Evolutionary conservation across 2,113 vertebrate genomes (phyloP), one percentile per base, ranked within the genome.

Genomic region (Fulica atra): DNA sequence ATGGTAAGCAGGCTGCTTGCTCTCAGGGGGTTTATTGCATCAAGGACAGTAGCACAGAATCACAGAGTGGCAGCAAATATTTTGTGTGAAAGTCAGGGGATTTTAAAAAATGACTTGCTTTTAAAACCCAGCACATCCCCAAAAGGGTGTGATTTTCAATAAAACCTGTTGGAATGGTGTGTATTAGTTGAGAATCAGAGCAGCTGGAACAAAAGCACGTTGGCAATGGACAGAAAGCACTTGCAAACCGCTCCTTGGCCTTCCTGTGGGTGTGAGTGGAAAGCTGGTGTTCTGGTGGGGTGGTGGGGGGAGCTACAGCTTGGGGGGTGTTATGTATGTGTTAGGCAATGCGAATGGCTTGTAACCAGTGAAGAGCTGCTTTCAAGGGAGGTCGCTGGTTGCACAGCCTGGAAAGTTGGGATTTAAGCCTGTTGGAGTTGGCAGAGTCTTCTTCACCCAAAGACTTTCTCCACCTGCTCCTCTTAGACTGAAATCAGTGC

Each of bases 1-100:
- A 99, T 57, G 99, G 99, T 99, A 96, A 98, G 98, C 97, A 70
- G 79, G 20, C 33, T 72, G 86, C 71, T 42, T 42, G 36, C 61
- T 92, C 20, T 21, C 51, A 2, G 66, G 54, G n/a, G 29, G 15
- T 16, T 88, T 31, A 20, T 16, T 48, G 77, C 33, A 23, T 18
- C 28, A 29, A 6, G 54, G 3, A 68, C 72, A 61, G 81, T 68
- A 68, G 44, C 50, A 51, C 50, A 51, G 50, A 51, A 50, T 23
- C 50, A 51, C 50, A 13, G 23, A 51, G 13, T 15, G 13, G 86
- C 57, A 54, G 82, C 28, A 90, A 87, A 78, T 44, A 9, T 78
- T 94, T 80, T 42, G 92, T 25, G 89, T 36, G 79, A 69, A 71
- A 2, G 35, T 51, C 0, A 21, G 60, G 29, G 4, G 35, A 8